Evolutionary conservation across 2,113 vertebrate genomes (phyloP).

Genomic region (Polyodon spathula): DNA sequence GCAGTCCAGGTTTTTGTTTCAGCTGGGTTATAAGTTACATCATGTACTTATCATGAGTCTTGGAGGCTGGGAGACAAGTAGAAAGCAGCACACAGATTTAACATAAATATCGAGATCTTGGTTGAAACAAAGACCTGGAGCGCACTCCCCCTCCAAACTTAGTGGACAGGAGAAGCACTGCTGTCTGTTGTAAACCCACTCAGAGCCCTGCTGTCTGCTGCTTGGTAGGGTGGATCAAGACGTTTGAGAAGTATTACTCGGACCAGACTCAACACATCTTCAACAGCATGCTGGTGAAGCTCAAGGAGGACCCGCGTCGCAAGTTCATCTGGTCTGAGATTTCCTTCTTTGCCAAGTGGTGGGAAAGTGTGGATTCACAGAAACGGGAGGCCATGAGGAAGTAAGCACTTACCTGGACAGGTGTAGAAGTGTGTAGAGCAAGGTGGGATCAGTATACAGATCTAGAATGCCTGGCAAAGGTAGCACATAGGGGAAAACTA

Average conservation of each 20-base stretch:
- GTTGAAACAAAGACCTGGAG: slow-evolving; percentile 23
- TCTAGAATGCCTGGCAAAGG: too few species aligned
- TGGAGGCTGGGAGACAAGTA: too few species aligned
- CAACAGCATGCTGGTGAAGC: slow-evolving; percentile 91
- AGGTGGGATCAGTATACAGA: too few species aligned
- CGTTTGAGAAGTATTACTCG: slow-evolving; percentile 94
- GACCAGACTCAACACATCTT: slow-evolving; percentile 97
- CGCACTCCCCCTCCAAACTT: slow-evolving; percentile 9
- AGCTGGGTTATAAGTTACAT: too few species aligned
- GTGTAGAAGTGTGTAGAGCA: too few species aligned
- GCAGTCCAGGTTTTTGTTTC: too few species aligned
- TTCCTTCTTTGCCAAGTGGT: slow-evolving; percentile 93
- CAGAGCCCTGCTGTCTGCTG: slow-evolving; percentile 1
- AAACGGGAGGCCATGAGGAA: slow-evolving; percentile 80
- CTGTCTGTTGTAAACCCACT: neutral
- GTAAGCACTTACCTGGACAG: slow-evolving; percentile 40
- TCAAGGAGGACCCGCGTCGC: slow-evolving; percentile 82
- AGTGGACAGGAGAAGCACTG: neutral
- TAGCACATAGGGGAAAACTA: too few species aligned
- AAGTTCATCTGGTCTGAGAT: slow-evolving; percentile 97
- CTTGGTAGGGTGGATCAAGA: slow-evolving; percentile 88
- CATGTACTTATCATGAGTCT: too few species aligned
- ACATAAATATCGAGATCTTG: neutral
- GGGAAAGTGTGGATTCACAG: slow-evolving; percentile 77
- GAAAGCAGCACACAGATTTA: neutral